phyloP scores from a whole-genome alignment of 1,140 invertebrate genomes.

The Pseudachorutes palmiensis region DNA sequence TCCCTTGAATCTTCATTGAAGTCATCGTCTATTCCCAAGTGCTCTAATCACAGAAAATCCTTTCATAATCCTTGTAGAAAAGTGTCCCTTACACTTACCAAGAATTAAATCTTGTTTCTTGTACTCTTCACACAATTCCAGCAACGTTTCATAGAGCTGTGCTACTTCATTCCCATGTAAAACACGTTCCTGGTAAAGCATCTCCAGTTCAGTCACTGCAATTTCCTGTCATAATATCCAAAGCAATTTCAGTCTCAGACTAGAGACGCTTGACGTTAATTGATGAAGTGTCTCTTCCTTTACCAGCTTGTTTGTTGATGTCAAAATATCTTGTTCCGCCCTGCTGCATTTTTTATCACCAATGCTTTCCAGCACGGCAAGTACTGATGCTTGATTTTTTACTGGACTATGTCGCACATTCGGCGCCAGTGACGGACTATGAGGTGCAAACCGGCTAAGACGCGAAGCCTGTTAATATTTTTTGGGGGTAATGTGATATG shows the following conservation, averaged over 20 bases:
- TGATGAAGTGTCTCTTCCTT: background rate
- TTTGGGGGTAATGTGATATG: too few relatives aligned
- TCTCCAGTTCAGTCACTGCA: constrained; percentile 30
- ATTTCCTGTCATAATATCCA: too few relatives aligned
- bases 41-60: background rate
- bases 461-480: background rate
- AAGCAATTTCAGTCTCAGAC: too few relatives aligned
- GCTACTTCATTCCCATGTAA: constrained; percentile 25
- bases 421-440: too few relatives aligned
- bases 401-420: too few relatives aligned
- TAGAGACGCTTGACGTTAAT: too few relatives aligned
- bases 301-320: constrained; percentile 28
- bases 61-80: background rate
- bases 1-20: constrained; percentile 14
- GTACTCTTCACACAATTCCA: constrained; percentile 21
- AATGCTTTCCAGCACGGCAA: background rate
- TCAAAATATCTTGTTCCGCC: constrained; percentile 29
- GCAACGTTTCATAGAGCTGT: constrained; percentile 19
- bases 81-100: background rate
- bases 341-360: constrained; percentile 19
- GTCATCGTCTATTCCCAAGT: constrained; percentile 10
- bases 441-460: too few relatives aligned
- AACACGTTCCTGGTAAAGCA: constrained; percentile 33
- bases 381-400: background rate
- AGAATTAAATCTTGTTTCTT: constrained; percentile 22